Conservation (phyloP, 2,888 invertebrate species). For the Drosophila picticornis region DNA sequence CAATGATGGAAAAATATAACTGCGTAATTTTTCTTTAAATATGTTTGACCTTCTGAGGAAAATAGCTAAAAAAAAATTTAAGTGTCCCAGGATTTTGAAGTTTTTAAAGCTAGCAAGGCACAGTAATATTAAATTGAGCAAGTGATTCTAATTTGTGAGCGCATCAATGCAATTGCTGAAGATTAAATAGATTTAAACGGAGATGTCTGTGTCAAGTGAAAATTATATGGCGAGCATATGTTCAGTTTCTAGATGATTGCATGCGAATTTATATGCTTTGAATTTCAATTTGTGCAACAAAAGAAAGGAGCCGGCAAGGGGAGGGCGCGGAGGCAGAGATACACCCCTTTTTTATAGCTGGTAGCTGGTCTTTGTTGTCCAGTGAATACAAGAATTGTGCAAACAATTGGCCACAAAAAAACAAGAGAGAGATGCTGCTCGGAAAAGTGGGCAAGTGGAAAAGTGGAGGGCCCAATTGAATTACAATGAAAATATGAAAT, state of each 20-base stretch:
- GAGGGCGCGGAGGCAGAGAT: neutral
- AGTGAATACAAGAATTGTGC: conserved; percentile 58
- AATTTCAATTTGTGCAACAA: conserved; percentile 64
- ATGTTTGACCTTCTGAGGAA: neutral
- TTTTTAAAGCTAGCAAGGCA: neutral
- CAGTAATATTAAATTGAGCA: neutral
- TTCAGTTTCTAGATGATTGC: conserved; percentile 75
- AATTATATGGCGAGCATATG: conserved; percentile 72
- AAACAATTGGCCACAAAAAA: conserved; percentile 67
- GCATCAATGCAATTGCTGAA: neutral
- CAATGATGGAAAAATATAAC: neutral
- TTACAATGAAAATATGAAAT: conserved; percentile 80
- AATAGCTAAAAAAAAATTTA: neutral
- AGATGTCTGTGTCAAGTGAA: conserved; percentile 28
- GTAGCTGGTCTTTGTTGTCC: conserved; percentile 33
- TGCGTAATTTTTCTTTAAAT: neutral
- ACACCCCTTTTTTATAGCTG: conserved; percentile 50
- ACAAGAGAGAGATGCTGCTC: conserved; percentile 29
- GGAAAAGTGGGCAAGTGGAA: conserved; percentile 27
- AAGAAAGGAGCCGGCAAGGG: neutral
- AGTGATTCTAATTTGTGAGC: conserved; percentile 9
- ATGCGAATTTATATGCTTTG: conserved; percentile 70
- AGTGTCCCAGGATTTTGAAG: neutral
- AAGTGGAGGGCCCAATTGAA: conserved; percentile 68
- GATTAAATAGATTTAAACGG: conserved; percentile 10